Conservation (phyloP, 2,888 invertebrate species). For the Drosophila setosimentum region DNA sequence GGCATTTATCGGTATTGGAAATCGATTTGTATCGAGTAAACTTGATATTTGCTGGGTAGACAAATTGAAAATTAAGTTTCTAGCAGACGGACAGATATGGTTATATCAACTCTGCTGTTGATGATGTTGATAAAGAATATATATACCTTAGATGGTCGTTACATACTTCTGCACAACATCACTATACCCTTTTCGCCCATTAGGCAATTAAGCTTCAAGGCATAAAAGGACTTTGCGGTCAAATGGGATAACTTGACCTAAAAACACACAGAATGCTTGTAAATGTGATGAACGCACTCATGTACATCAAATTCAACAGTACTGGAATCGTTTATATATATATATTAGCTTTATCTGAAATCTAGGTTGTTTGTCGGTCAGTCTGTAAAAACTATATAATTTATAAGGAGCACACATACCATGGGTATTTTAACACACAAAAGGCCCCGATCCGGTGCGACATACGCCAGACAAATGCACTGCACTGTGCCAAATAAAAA, state of each 20-base stretch:
- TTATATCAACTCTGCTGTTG: background rate
- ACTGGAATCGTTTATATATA: background rate
- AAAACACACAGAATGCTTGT: background rate
- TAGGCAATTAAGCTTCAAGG: background rate
- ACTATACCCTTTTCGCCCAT: background rate
- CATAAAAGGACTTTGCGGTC: background rate
- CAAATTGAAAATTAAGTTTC: too few species aligned
- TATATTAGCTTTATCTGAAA: background rate
- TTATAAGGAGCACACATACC: background rate
- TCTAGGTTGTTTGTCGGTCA: background rate
- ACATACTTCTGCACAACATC: background rate
- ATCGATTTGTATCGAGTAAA: too few species aligned
- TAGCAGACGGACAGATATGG: background rate
- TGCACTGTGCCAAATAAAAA: slow-evolving; percentile 71
- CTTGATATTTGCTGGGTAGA: too few species aligned
- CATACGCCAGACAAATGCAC: slow-evolving; percentile 76
- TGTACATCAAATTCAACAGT: background rate
- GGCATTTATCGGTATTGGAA: too few species aligned
- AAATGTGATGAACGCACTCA: background rate
- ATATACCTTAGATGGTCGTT: background rate
- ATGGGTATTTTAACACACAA: slow-evolving; percentile 50
- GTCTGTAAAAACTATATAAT: background rate
- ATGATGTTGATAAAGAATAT: background rate
- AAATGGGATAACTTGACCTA: slow-evolving; percentile 5
- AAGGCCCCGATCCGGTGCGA: slow-evolving; percentile 63